phyloP scores from a whole-genome alignment of 2,797 vertebrate species.

The Danio choprae region DNA sequence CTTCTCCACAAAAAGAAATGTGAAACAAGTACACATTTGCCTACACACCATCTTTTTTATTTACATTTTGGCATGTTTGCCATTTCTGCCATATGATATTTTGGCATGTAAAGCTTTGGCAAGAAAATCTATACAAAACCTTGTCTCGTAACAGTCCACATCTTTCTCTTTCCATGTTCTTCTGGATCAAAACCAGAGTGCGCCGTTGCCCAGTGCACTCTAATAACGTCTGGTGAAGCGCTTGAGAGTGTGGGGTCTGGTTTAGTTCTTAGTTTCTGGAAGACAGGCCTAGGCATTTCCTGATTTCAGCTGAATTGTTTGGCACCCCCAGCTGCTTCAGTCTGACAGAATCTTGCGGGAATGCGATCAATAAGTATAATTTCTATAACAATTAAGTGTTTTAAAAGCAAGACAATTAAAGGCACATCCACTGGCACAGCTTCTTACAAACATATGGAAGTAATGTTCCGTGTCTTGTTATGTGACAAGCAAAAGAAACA shows the following conservation, averaged over 20 bases:
- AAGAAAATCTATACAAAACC: neutral
- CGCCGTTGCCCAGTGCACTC: slow-evolving; percentile 24
- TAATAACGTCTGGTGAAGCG: slow-evolving; percentile 59
- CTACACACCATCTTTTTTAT: neutral
- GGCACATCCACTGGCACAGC: neutral
- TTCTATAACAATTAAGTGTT: neutral
- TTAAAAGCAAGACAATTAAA: slow-evolving; percentile 2
- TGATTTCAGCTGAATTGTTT: slow-evolving; percentile 57
- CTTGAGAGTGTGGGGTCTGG: slow-evolving; percentile 56
- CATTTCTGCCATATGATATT: neutral
- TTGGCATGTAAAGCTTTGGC: neutral
- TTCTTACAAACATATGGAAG: neutral
- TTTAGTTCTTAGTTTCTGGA: slow-evolving; percentile 56
- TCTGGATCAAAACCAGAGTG: slow-evolving; percentile 21
- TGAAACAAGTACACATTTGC: neutral
- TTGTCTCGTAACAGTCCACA: neutral
- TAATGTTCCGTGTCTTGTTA: neutral
- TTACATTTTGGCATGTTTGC: neutral
- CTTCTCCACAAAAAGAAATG: neutral
- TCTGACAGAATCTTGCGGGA: neutral
- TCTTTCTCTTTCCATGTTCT: slow-evolving; percentile 38
- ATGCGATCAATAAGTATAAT: slow-evolving; percentile 10
- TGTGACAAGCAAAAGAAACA: neutral
- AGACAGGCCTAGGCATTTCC: slow-evolving; percentile 57
- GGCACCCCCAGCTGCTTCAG: neutral